Conservation (phyloP, 92 coral and sea anemone species). For the Galaxea fascicularis region DNA sequence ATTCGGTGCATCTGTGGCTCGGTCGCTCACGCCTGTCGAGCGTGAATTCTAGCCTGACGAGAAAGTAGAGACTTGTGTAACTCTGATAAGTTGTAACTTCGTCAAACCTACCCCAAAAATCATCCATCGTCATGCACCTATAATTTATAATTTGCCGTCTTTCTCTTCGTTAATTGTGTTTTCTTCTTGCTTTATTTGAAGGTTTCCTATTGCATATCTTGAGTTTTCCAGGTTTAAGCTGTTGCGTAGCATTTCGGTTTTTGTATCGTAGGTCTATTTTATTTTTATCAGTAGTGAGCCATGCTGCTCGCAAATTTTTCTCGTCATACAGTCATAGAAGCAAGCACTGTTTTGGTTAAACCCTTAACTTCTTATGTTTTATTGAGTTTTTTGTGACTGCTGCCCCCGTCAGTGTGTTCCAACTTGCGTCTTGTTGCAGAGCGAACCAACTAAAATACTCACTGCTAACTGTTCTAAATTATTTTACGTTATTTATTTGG, state of each 20-base stretch:
- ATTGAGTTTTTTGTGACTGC: not conserved
- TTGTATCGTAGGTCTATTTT: not conserved
- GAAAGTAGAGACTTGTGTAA: too few relatives aligned
- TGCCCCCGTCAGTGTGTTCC: not conserved
- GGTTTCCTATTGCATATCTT: not conserved
- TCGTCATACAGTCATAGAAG: too few relatives aligned
- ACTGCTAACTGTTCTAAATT: not conserved
- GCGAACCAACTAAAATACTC: not conserved
- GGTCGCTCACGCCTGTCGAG: too few relatives aligned
- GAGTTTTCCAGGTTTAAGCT: not conserved
- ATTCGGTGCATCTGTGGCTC: too few relatives aligned
- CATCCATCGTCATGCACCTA: not conserved
- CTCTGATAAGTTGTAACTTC: too few relatives aligned
- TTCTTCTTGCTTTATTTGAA: not conserved
- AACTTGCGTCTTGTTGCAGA: not conserved
- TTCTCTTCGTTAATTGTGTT: not conserved
- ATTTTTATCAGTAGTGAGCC: not conserved
- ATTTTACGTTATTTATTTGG: slow-evolving; percentile 13
- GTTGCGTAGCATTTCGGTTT: not conserved
- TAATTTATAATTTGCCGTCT: not conserved
- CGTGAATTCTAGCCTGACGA: too few relatives aligned
- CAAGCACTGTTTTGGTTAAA: not conserved
- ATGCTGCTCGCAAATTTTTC: not conserved
- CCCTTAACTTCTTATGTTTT: not conserved
- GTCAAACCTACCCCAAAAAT: not conserved